Evolutionary conservation across 2,888 invertebrate genomes (phyloP).

Genomic region (Fragum whitleyi): DNA sequence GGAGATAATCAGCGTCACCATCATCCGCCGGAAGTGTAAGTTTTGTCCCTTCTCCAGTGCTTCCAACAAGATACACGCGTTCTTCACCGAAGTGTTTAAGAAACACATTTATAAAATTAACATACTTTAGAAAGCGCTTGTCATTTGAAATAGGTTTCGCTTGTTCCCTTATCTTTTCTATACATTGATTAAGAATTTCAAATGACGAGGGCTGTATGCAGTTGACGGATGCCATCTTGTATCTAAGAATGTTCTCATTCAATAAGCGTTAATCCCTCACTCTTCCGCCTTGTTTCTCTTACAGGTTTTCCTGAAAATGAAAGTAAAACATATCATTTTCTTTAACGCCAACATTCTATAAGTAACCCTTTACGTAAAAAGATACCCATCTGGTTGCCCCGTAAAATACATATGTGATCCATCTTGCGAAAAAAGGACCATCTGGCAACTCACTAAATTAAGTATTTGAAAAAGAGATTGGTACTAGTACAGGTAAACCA

Average conservation of each 20-base stretch:
- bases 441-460: too few relatives aligned
- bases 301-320: neutral
- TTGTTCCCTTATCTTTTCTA: conserved; percentile 22
- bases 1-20: neutral
- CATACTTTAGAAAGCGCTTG: conserved; percentile 22
- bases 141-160: conserved; percentile 38
- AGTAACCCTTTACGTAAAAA: too few relatives aligned
- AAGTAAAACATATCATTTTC: neutral
- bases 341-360: too few relatives aligned
- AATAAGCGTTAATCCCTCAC: neutral
- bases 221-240: neutral
- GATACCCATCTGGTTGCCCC: too few relatives aligned
- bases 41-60: conserved; percentile 2
- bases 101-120: conserved; percentile 34
- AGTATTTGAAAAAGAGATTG: too few relatives aligned
- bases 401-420: too few relatives aligned
- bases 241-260: neutral
- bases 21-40: neutral
- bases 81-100: conserved; percentile 12
- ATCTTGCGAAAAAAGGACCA: too few relatives aligned
- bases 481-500: too few relatives aligned
- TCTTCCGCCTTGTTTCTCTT: neutral
- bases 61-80: conserved; percentile 8
- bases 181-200: neutral
- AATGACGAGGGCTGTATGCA: neutral